These are phyloP conservation scores for Meloe dianella DNA, from an alignment of 2,888 invertebrate species.

Conservation along the genomic window DNA sequence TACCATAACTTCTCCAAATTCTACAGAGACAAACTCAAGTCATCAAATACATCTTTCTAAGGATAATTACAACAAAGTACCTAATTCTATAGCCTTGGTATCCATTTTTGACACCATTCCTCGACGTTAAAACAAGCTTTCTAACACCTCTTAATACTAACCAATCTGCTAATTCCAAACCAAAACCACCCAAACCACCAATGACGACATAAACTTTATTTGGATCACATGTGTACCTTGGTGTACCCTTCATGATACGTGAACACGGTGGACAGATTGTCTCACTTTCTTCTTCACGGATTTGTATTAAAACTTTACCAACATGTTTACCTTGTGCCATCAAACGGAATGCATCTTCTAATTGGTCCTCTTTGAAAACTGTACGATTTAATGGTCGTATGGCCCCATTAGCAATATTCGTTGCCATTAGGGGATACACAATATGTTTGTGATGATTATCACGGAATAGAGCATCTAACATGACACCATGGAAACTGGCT, in stretches of 20 bases:
- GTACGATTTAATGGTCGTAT: slow-evolving; percentile 62
- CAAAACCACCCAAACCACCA: slow-evolving; percentile 70
- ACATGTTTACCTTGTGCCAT: slow-evolving; percentile 68
- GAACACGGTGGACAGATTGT: not conserved
- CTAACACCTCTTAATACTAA: slow-evolving; percentile 66
- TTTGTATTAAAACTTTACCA: slow-evolving; percentile 60
- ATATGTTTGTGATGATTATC: slow-evolving; percentile 39
- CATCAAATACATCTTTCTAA: not conserved
- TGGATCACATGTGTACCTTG: slow-evolving; percentile 16
- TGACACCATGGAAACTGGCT: slow-evolving; percentile 75
- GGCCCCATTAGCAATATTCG: slow-evolving; percentile 60
- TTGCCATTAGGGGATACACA: slow-evolving; percentile 57
- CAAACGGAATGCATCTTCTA: slow-evolving; percentile 61
- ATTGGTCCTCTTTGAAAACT: slow-evolving; percentile 59
- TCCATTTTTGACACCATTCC: slow-evolving; percentile 65
- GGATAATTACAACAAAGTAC: not conserved
- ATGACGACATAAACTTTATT: slow-evolving; percentile 55
- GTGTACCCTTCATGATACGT: slow-evolving; percentile 57
- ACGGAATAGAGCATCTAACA: slow-evolving; percentile 69
- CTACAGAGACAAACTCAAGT: not conserved
- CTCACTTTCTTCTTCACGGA: slow-evolving; percentile 47
- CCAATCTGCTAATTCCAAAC: slow-evolving; percentile 68
- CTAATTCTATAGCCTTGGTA: slow-evolving; percentile 59
- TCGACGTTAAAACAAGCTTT: slow-evolving; percentile 65
- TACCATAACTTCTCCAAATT: slow-evolving; percentile 61